A percentile compares a stretch with the other conserved stretches of the same genome.
phyloP scores from a whole-genome alignment of 2,113 vertebrate species.

The Egretta garzetta region DNA sequence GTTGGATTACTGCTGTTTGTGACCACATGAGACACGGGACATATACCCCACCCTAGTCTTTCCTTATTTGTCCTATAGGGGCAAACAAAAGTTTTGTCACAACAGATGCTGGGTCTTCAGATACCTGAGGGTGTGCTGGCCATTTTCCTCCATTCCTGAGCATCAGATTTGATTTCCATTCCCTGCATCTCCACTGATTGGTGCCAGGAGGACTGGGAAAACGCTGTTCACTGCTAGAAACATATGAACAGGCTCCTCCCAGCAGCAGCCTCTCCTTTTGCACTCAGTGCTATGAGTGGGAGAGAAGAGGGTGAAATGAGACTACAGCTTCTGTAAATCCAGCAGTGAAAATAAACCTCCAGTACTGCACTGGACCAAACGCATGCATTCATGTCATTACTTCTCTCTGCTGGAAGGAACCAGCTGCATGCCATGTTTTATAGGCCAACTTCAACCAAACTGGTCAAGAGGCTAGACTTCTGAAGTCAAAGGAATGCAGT shows the following conservation, averaged over 20 bases:
- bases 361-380: background rate
- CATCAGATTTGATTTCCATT: background rate
- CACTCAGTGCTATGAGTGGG: background rate
- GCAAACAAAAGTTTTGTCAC: background rate
- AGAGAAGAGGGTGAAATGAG: background rate
- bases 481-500: background rate
- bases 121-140: background rate
- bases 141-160: background rate
- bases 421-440: background rate
- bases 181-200: background rate
- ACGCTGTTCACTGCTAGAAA: background rate
- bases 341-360: conserved; percentile 2
- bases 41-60: background rate
- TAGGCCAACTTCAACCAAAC: background rate
- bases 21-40: background rate
- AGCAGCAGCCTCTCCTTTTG: background rate
- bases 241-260: background rate
- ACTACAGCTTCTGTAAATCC: background rate
- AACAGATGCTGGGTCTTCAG: background rate
- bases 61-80: background rate
- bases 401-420: background rate
- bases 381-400: background rate
- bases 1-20: background rate
- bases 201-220: background rate
- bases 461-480: background rate